Percentiles rank a stretch among this genome's conserved stretches.
phyloP scores from a whole-genome alignment of 2,888 invertebrate species.

The Drosophila robusta region DNA sequence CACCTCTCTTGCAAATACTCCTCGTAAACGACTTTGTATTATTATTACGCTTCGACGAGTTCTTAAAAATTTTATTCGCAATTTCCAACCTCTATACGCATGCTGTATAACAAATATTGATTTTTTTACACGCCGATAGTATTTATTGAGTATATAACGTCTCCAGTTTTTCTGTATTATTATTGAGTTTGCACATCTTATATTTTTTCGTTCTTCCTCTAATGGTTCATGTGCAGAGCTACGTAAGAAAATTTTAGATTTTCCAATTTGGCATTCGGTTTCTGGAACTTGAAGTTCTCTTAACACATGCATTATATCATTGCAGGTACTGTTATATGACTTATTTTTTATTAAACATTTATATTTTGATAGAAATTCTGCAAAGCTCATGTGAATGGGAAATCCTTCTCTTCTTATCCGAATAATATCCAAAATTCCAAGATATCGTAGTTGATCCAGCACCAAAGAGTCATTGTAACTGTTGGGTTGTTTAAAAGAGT shows the following conservation, averaged over 20 bases:
- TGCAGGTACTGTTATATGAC: conserved; percentile 62
- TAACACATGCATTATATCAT: conserved; percentile 85
- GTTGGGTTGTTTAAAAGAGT: conserved; percentile 92
- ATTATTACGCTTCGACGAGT: conserved; percentile 93
- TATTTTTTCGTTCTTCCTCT: conserved; percentile 91
- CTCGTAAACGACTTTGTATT: conserved; percentile 93
- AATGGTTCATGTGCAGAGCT: conserved; percentile 92
- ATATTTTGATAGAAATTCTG: conserved; percentile 91
- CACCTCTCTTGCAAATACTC: conserved; percentile 95
- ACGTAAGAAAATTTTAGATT: conserved; percentile 93
- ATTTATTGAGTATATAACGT: conserved; percentile 88
- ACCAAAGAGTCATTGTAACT: conserved; percentile 93
- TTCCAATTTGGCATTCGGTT: conserved; percentile 95
- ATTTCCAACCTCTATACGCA: conserved; percentile 94
- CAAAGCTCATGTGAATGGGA: conserved; percentile 93
- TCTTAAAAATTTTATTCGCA: conserved; percentile 91
- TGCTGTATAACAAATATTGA: conserved; percentile 92
- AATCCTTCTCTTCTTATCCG: conserved; percentile 95
- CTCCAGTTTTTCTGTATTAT: conserved; percentile 92
- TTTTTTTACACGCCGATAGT: conserved; percentile 88
- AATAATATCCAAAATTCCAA: conserved; percentile 97
- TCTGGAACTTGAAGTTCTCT: conserved; percentile 88
- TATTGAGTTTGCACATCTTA: conserved; percentile 90
- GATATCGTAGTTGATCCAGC: conserved; percentile 93
- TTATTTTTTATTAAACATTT: conserved; percentile 87